Evolutionary conservation across 2,888 invertebrate species (phyloP).

Genomic region (Macropis europaea): DNA sequence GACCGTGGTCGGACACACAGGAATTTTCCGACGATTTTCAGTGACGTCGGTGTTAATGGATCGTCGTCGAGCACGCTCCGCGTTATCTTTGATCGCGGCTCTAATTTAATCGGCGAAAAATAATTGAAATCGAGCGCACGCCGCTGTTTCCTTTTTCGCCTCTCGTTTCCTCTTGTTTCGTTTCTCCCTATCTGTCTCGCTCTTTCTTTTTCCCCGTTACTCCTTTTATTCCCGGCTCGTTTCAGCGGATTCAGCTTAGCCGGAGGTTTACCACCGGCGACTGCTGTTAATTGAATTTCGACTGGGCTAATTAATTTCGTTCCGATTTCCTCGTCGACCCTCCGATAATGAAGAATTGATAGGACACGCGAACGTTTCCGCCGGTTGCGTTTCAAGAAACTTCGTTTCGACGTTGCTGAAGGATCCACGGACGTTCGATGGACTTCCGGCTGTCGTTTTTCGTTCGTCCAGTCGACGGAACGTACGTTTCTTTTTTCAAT

Average conservation of each 20-base stretch:
- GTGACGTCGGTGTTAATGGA: conserved; percentile 40
- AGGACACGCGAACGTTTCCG: neutral
- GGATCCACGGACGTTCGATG: conserved; percentile 3
- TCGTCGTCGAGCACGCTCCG: conserved; percentile 22
- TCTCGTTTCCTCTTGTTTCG: neutral
- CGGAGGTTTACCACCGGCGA: conserved; percentile 1
- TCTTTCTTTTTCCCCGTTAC: neutral
- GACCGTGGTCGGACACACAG: neutral
- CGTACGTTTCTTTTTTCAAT: neutral
- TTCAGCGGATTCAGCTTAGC: conserved; percentile 15
- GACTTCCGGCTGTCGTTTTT: conserved; percentile 8
- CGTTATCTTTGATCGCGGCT: conserved; percentile 27
- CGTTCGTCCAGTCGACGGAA: neutral
- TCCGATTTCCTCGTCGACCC: neutral
- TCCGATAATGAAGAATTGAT: conserved; percentile 7
- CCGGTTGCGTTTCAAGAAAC: neutral
- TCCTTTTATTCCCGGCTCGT: conserved; percentile 4
- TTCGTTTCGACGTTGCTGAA: too few species aligned
- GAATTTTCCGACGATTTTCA: conserved; percentile 31
- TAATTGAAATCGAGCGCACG: conserved; percentile 38
- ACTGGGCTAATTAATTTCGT: conserved; percentile 31
- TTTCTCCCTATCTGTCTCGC: neutral
- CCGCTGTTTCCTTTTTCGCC: neutral
- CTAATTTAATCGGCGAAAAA: conserved; percentile 39
- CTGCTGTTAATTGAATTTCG: conserved; percentile 37